Base-by-base conservation (phyloP, 92 coral and sea anemone genomes). In the Actinostola sp. region DNA sequence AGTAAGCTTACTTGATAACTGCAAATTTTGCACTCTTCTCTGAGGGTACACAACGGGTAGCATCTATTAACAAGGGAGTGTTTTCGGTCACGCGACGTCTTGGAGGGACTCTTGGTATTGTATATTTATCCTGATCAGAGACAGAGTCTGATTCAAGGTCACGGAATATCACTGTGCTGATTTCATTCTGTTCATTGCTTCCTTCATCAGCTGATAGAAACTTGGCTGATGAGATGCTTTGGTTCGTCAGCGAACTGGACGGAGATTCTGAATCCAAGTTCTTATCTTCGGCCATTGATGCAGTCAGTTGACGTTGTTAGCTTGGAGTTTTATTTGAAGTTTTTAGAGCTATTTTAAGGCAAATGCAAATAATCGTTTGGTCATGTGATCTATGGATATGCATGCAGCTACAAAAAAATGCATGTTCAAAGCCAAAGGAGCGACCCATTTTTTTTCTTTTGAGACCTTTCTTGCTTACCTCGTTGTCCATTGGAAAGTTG, bases 71-170 rank as follows among this genome's bases (percentile, higher is more conserved):
- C 27, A 53, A 24, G 1, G 59, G 28, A 20, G 59, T 53, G 8
- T 23, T 53, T 10, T 53, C 59, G 7, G 59, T 20, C 24, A 53
- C 59, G 21, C 21, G 59, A 53, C 8, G 31, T 53, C 59, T 20
- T 57, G 36, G 11, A 19, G 36, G 20, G 28, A 26, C 19, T 19
- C 21, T 14, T 13, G 59, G 59, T 53, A 53, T 53, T 53, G 27
- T 4, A 53, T 20, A 53, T 53, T 25, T 20, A 7, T 53, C 4
- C 13, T 19, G 59, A 53, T 46, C 53, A 46, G 7, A 3, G 15
- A 46, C 53, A 46, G 53, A 46, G 23, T 13, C 19, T 46, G 63
- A 30, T 3, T 57, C 63, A 4, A 57, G 63, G 63, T 57, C 63
- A 57, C 39, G 27, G 28, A 57, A 57, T 36, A 11, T 36, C 42